Base-by-base conservation (phyloP, 2,797 vertebrate species). In the Pantherophis vulpinus region DNA sequence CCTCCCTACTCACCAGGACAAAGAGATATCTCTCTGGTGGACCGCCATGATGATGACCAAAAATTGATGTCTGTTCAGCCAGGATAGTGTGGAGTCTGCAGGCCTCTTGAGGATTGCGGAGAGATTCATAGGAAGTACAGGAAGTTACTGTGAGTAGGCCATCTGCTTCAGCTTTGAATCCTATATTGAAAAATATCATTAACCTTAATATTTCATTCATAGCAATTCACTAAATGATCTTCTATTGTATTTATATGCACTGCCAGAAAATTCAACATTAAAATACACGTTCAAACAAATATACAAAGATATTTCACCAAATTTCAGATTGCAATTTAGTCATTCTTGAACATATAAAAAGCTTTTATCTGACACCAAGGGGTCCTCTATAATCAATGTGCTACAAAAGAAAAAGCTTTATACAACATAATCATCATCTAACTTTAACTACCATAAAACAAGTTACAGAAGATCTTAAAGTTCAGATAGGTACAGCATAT, bases 11-110 rank as follows among this genome's bases (percentile, higher is more conserved):
- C 96, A 98, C 98, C 97, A 98, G 93, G 74, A 98, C 98, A 96
- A 98, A 98, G 59, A 98, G 98, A 93, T 98, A 99, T 98, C 98
- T 97, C 93, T 98, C 98, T 0, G 98, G 98, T 0, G 98, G 98
- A 0, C 98, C 95, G 2, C 97, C 95, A 4, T 97, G 97, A 18
- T 94, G 97, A 93, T 74, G 94, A 94, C 32, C 93, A 92, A 98
- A 98, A 93, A 98, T 94, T 93, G 98, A 98, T 1, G 98, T 98
- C 94, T 98, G 98, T 0, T 97, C 87, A 94, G 98, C 97, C 42
- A 98, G 97, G 0, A 96, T 94, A 0, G 96, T 93, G 0, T 98
- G 98, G 79, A 98, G 88, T 3, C 88, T 94, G 0, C 98, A 98
- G 25, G 98, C 98, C 25, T 96, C 95, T 0, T 97, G 88, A 10